Base-by-base conservation (phyloP, 2,113 vertebrate genomes). In the Chlorodrepanis virens region DNA sequence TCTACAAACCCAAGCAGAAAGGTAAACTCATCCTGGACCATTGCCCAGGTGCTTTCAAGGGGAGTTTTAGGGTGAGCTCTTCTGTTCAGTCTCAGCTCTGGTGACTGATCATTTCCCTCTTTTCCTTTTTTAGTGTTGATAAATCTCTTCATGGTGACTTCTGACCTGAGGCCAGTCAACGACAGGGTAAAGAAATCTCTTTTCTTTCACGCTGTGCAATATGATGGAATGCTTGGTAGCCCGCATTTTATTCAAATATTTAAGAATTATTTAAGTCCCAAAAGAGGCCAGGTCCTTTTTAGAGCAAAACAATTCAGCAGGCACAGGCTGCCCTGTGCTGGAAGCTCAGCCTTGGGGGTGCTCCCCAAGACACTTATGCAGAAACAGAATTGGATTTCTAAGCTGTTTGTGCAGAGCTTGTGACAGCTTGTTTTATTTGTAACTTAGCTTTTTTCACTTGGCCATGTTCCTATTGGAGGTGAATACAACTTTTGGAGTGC, bases 1-100 rank as follows among this genome's bases (percentile, higher is more conserved):
- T 99, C 93, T 99, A 99, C 96, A 99, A 98, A 96, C 99, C 99
- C 67, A 98, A 96, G 91, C 98, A 99, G 95, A 99, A 98, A 98
- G 99, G 99, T 99, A 50, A 77, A 6, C 4, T 12, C 35, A 19
- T 5, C 35, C 31, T 14, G 42, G 40, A 65, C 54, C 47, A 2
- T 16, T 10, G 67, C 23, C 54, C 45, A 60, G 10, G 45, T 87
- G 77, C 70, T 82, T 78, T 60, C 49, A 27, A 21, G 27, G 15
- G 7, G 29, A 4, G 29, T 5, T 75, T 70, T 56, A 22, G 35
- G 47, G 4, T 60, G 28, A 75, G 28, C 8, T 29, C 2, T 10
- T 31, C 50, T 61, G 33, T 22, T 68, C 35, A 25, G 8, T 39
- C 27, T 12, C 37, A 29, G 59, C 39, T 53, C 29, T 80, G n/a